Evolutionary conservation across 2,888 invertebrate genomes (phyloP).

Genomic region (Serripes groenlandicus): DNA sequence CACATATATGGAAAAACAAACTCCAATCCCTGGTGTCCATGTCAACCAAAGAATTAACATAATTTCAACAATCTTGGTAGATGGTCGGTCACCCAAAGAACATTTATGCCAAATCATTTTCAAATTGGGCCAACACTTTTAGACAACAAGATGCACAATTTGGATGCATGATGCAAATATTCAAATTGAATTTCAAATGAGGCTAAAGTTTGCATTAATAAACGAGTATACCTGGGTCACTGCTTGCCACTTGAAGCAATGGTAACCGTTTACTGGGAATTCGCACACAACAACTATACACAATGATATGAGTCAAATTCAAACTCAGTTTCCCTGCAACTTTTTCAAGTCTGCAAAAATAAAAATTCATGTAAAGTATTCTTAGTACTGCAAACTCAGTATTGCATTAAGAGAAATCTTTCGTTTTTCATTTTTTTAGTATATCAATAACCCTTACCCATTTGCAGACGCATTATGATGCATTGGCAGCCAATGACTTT

Average conservation of each 20-base stretch:
- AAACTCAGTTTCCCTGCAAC: conserved; percentile 83
- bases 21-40: conserved; percentile 7
- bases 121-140: background rate
- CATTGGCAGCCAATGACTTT: too few species aligned
- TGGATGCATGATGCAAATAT: background rate
- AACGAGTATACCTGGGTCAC: conserved; percentile 42
- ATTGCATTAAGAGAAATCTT: too few species aligned
- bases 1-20: too few species aligned
- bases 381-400: too few species aligned
- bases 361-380: background rate
- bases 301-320: conserved; percentile 84
- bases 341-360: conserved; percentile 77
- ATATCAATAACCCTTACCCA: too few species aligned
- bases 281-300: conserved; percentile 84
- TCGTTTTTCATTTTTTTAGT: too few species aligned
- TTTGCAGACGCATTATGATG: too few species aligned
- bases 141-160: background rate
- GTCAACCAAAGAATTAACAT: too few species aligned
- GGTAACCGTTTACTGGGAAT: conserved; percentile 80
- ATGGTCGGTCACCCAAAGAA: background rate
- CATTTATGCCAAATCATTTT: background rate
- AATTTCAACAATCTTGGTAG: too few species aligned
- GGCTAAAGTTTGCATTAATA: too few species aligned
- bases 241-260: conserved; percentile 19
- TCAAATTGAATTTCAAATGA: background rate